Evolutionary conservation across 1,140 invertebrate species (phyloP), one percentile per base, ranked within the genome.

Genomic region (Campoletis sonorensis): DNA sequence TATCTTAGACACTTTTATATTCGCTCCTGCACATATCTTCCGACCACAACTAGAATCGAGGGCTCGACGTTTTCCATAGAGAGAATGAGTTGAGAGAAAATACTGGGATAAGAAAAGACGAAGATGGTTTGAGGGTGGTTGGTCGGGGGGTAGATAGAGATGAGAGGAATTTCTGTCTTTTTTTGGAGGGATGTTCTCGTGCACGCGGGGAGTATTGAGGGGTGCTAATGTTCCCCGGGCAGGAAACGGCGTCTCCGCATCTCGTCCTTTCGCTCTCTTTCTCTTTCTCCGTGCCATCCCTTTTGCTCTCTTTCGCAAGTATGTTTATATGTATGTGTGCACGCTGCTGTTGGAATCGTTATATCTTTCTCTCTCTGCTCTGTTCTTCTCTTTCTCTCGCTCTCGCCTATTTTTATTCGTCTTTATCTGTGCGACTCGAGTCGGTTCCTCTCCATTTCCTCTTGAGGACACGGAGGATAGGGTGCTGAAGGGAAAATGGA

Each of bases 381-480:
- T 26, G 54, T 30, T 75, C 84, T 84, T 13, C 86, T 88, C 85
- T 85, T 86, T 88, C 87, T 86, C 86, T 86, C 79, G 75, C 87
- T 85, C 85, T 89, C 86, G 90, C 90, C 89, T 92, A 92, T 92
- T 92, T 92, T 92, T 92, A 89, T 89, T 89, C 89, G 87, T 88
- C 89, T 90, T 90, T 90, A 90, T 90, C 89, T 90, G 80, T 80
- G 88, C 85, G 87, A 88, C 88, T 88, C 85, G 89, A 88, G 86
- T 90, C 82, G 86, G 88, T 90, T 90, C 88, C 89, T 90, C 88
- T 89, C 88, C 89, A 90, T 90, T 90, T 90, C 89, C 89, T 89
- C 87, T 88, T 81, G 83, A 88, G 87, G 84, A 90, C 68, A 51
- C n/a, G 72, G 40, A 37, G 76, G 76, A 67, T 67, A 78, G 76